phyloP scores from a whole-genome alignment of 2,888 invertebrate genomes.

The Choristoneura rosaceana region DNA sequence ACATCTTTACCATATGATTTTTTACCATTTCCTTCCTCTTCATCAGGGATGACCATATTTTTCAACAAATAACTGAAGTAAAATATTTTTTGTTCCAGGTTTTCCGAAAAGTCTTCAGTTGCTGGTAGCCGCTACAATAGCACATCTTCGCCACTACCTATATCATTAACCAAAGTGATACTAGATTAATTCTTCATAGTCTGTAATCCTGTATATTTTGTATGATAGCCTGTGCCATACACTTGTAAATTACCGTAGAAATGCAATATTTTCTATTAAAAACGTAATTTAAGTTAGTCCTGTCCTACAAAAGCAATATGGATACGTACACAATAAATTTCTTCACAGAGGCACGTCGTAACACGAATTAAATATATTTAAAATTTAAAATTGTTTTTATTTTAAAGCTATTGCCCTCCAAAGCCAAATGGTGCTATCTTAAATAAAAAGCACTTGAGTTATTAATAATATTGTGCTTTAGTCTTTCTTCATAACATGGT shows the following conservation, averaged over 20 bases:
- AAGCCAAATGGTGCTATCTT: too few relatives aligned
- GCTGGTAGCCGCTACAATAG: constrained; percentile 63
- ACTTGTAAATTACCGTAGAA: constrained; percentile 78
- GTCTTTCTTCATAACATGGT: too few relatives aligned
- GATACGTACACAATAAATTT: constrained; percentile 75
- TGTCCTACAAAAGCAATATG: constrained; percentile 75
- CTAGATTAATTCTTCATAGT: constrained; percentile 77
- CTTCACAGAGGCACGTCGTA: constrained; percentile 78
- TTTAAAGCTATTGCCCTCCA: too few relatives aligned
- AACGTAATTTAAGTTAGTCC: constrained; percentile 65
- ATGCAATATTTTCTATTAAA: constrained; percentile 78
- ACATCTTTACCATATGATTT: too few relatives aligned
- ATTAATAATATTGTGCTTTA: too few relatives aligned
- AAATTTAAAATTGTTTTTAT: constrained; percentile 52
- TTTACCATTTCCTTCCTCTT: too few relatives aligned
- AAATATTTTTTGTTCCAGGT: constrained; percentile 60
- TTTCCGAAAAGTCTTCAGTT: constrained; percentile 61
- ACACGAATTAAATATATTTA: constrained; percentile 67
- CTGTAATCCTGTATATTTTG: constrained; percentile 83
- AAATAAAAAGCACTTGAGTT: too few relatives aligned
- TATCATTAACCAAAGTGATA: constrained; percentile 84
- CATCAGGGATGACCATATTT: too few relatives aligned
- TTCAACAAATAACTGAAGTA: background rate
- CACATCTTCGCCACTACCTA: constrained; percentile 70
- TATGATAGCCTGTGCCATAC: constrained; percentile 83